Evolutionary conservation across 2,113 vertebrate species (phyloP).

Genomic region (Callocephalon fimbriatum): DNA sequence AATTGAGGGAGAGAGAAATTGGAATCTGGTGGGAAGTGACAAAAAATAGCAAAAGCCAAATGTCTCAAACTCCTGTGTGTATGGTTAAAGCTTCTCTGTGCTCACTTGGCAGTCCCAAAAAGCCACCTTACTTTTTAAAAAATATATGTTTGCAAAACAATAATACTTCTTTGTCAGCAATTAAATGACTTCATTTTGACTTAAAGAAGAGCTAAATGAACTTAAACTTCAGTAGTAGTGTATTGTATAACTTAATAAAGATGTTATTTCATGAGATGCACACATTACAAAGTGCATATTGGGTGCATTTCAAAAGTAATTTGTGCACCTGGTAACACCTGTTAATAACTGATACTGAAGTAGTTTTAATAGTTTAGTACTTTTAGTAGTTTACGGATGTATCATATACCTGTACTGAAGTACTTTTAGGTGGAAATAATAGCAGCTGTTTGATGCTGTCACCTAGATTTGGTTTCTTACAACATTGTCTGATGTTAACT

Average conservation of each 20-base stretch:
- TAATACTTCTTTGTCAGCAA: neutral
- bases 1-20: neutral
- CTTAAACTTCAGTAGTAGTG: neutral
- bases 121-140: neutral
- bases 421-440: neutral
- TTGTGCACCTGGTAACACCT: neutral
- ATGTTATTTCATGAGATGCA: neutral
- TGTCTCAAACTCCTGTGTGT: accelerated
- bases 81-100: neutral
- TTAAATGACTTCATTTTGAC: neutral
- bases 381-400: neutral
- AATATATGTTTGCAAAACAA: neutral
- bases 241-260: neutral
- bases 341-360: neutral
- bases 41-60: neutral
- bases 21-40: neutral
- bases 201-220: neutral
- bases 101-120: neutral
- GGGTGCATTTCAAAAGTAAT: neutral
- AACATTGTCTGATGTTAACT: neutral
- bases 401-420: neutral
- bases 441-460: neutral
- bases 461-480: neutral
- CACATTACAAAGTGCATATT: neutral
- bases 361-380: neutral